Conservation (phyloP, 2,113 vertebrate genomes). For the Anhinga anhinga region DNA sequence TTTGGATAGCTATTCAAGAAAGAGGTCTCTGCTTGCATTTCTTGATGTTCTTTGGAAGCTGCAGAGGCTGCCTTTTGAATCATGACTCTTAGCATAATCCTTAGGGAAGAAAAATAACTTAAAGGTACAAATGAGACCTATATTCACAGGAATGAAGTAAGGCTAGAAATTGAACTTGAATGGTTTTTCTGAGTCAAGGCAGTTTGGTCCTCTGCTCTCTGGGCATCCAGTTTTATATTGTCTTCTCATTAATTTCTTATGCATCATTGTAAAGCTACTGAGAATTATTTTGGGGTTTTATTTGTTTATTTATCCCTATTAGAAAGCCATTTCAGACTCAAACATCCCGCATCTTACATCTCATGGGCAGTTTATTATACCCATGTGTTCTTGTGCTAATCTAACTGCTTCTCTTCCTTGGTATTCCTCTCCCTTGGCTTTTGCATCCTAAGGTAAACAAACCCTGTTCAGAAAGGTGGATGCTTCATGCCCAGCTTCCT, state of each 20-base stretch:
- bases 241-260: background rate
- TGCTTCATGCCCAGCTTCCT: background rate
- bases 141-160: background rate
- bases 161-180: background rate
- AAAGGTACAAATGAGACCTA: background rate
- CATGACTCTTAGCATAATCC: background rate
- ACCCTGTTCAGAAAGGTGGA: background rate
- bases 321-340: background rate
- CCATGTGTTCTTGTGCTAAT: background rate
- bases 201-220: background rate
- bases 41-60: background rate
- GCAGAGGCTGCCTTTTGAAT: background rate
- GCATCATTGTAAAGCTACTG: background rate
- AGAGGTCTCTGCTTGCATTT: background rate
- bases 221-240: background rate
- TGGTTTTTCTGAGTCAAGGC: background rate
- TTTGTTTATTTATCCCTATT: background rate
- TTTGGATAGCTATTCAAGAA: background rate
- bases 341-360: background rate
- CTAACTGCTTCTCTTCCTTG: background rate
- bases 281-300: background rate
- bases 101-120: background rate
- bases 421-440: background rate
- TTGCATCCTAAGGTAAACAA: background rate
- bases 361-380: background rate